Evolutionary conservation across 2,113 vertebrate genomes (phyloP).

Genomic region (Periophthalmodon schlosseri): DNA sequence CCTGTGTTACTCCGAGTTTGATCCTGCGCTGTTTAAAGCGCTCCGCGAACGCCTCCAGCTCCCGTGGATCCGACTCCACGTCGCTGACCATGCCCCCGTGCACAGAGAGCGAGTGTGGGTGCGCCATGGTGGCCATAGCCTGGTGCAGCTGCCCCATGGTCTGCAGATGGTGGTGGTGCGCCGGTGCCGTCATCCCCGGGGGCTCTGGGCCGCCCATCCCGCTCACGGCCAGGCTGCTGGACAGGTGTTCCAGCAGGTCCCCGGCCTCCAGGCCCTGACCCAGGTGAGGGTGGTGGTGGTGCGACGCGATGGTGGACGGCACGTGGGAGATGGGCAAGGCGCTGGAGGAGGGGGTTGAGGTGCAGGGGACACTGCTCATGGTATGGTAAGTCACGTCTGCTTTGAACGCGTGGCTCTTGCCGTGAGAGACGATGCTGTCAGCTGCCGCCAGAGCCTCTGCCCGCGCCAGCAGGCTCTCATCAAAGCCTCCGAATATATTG

Average conservation of each 20-base stretch:
- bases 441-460: conserved; percentile 96
- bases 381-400: conserved; percentile 92
- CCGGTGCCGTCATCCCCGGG: conserved; percentile 73
- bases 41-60: conserved; percentile 92
- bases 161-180: conserved; percentile 70
- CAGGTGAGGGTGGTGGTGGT: conserved; percentile 76
- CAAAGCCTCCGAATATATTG: conserved; percentile 98
- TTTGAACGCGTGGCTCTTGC: conserved; percentile 92
- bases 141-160: conserved; percentile 88
- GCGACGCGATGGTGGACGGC: conserved; percentile 79
- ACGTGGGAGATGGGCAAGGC: conserved; percentile 83
- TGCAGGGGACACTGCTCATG: conserved; percentile 93
- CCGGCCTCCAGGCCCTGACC: conserved; percentile 85
- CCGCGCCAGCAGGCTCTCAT: conserved; percentile 96
- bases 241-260: conserved; percentile 91
- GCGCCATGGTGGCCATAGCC: conserved; percentile 85
- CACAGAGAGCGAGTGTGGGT: conserved; percentile 81
- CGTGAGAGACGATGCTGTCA: conserved; percentile 89
- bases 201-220: conserved; percentile 84
- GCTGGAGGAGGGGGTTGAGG: conserved; percentile 81
- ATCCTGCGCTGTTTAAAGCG: conserved; percentile 91
- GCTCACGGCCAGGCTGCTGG: conserved; percentile 83
- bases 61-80: conserved; percentile 88
- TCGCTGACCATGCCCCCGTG: conserved; percentile 85
- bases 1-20: conserved; percentile 92